Evolutionary conservation across 2,888 invertebrate genomes (phyloP), one percentile per base, ranked within the genome.

Genomic region (Cataglyphis livida): DNA sequence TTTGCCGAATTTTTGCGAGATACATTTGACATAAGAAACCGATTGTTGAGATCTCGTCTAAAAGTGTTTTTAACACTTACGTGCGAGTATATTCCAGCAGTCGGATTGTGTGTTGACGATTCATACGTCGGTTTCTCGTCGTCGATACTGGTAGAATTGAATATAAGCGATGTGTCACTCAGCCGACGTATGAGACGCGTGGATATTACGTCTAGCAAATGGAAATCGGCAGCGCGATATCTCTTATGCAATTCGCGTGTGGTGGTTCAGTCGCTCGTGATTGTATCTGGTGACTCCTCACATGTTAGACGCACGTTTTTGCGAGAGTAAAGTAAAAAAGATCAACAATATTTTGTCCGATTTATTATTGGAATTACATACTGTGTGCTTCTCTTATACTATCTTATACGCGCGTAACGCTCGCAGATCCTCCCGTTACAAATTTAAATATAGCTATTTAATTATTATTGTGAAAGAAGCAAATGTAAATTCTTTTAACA

Each of bases 211-310:
- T 51, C 48, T n/a, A 35, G 44, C 78, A 70, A 44, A 59, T 79
- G 78, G 78, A 79, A 79, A 79, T 79, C 59, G 70, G 57, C 59
- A 57, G 18, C 32, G 41, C 57, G 57, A 79, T 70, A 70, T 48
- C 35, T 78, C 78, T 79, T 79, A 59, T 79, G 78, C 71, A 79
- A 79, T 79, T 79, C 59, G 44, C 59, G 21, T 44, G 71, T 18
- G 32, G 41, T 54, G 7, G 41, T 59, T 79, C 21, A 79, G 78
- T 59, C 21, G 28, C 7, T 68, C 3, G 7, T 25, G 21, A 32
- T 59, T 44, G 21, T 70, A 44, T 9, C 70, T 35, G 44, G 70
- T 59, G 25, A 44, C 28, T 78, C 32, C 18, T 21, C 35, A 41
- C n/a, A n/a, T 28, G 3, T 25, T 6, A 35, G 35, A 35, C 5